Percentiles rank a stretch among this genome's conserved stretches.
Conservation (phyloP, 2,888 invertebrate genomes). For the Tachina fera region DNA sequence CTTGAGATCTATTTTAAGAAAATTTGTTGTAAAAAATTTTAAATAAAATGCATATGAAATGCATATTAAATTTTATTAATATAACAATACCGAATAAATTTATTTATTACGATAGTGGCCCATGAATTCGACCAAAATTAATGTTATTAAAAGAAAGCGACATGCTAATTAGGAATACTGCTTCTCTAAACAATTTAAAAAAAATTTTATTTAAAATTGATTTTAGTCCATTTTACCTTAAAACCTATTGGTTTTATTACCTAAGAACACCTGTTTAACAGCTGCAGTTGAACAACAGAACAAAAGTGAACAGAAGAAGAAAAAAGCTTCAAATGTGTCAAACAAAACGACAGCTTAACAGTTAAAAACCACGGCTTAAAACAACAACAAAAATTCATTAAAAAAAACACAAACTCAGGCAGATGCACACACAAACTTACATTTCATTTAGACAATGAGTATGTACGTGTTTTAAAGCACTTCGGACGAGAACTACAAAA, state of each 20-base stretch:
- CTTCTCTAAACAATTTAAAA: background rate
- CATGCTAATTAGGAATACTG: background rate
- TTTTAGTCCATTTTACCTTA: constrained; percentile 47
- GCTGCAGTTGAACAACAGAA: constrained; percentile 43
- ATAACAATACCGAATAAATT: too few relatives aligned
- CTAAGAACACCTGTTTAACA: constrained; percentile 69
- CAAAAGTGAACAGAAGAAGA: constrained; percentile 22
- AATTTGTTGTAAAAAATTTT: too few relatives aligned
- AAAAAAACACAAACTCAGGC: constrained; percentile 40
- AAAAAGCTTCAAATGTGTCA: constrained; percentile 66
- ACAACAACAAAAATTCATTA: constrained; percentile 34
- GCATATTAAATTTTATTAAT: too few relatives aligned
- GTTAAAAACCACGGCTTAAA: constrained; percentile 52
- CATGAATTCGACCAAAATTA: too few relatives aligned
- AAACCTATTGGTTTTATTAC: constrained; percentile 38
- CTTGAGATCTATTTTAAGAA: too few relatives aligned
- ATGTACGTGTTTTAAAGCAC: constrained; percentile 67
- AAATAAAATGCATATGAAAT: too few relatives aligned
- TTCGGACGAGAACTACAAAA: constrained; percentile 10
- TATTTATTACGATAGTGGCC: too few relatives aligned
- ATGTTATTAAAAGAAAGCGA: too few relatives aligned
- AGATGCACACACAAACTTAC: constrained; percentile 46
- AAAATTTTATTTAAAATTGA: constrained; percentile 5
- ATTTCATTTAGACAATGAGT: constrained; percentile 36
- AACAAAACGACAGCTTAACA: constrained; percentile 65